Conservation (phyloP, 2,113 vertebrate genomes). For the Serilophus lunatus region DNA sequence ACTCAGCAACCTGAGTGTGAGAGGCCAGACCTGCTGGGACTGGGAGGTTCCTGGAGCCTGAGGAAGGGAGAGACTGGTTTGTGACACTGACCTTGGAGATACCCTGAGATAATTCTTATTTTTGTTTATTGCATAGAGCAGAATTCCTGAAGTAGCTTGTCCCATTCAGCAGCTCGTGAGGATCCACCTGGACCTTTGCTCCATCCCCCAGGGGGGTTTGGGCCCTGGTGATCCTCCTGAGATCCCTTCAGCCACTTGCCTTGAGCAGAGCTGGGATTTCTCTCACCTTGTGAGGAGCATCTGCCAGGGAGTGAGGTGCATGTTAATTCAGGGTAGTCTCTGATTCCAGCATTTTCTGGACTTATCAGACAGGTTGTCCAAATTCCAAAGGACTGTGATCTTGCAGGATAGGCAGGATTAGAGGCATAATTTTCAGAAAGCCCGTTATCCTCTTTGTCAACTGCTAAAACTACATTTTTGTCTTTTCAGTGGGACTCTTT, state of each 20-base stretch:
- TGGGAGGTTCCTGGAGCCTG: neutral
- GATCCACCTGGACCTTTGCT: neutral
- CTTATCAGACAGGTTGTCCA: neutral
- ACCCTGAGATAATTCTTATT: neutral
- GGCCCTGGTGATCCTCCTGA: neutral
- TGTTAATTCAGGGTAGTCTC: neutral
- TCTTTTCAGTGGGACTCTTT: neutral
- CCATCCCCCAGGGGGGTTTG: neutral
- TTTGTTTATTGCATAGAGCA: neutral
- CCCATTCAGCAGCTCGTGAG: neutral
- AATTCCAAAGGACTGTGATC: neutral
- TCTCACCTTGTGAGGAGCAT: neutral
- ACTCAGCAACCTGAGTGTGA: neutral
- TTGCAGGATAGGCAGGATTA: neutral
- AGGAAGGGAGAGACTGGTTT: neutral
- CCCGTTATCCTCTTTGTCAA: neutral
- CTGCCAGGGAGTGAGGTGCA: neutral
- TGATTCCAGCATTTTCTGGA: neutral
- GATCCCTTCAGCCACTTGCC: neutral
- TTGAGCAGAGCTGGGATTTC: neutral
- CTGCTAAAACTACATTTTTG: neutral
- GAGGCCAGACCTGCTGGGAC: neutral
- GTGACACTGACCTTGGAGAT: neutral
- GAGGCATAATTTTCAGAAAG: neutral
- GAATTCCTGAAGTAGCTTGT: neutral